Evolutionary conservation across 1,140 invertebrate species (phyloP).

Genomic region (Campodea augens): DNA sequence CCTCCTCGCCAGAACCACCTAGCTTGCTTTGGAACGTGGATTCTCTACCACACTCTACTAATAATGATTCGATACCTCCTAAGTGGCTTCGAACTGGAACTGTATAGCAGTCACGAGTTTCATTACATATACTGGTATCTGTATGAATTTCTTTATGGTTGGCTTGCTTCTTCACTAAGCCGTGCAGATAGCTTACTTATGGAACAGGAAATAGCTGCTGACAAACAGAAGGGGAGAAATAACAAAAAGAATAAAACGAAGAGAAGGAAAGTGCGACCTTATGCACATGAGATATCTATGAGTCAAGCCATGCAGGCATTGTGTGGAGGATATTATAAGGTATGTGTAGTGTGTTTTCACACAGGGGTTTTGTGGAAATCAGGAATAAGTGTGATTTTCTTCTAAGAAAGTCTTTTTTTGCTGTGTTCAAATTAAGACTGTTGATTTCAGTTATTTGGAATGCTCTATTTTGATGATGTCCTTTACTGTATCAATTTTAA

Average conservation of each 20-base stretch:
- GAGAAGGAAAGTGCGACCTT: conserved; percentile 54
- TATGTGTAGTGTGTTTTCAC: too few species aligned
- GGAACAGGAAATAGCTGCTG: conserved; percentile 42
- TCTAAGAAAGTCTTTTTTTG: too few species aligned
- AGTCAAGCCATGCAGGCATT: conserved; percentile 82
- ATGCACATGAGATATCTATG: conserved; percentile 60
- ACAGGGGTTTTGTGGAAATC: too few species aligned
- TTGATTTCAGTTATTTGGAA: too few species aligned
- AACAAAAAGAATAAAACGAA: conserved; percentile 29
- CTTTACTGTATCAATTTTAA: too few species aligned
- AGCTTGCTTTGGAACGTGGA: conserved; percentile 87
- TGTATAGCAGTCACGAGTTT: conserved; percentile 93
- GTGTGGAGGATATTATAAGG: conserved; percentile 88
- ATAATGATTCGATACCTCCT: conserved; percentile 92
- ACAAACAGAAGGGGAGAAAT: conserved; percentile 24
- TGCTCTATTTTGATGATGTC: too few species aligned
- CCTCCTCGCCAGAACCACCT: conserved; percentile 47
- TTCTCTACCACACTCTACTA: conserved; percentile 82
- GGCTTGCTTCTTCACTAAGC: conserved; percentile 74
- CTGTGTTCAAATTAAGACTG: too few species aligned
- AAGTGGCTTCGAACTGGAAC: conserved; percentile 82
- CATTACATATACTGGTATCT: conserved; percentile 93
- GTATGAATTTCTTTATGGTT: conserved; percentile 86
- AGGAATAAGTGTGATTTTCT: too few species aligned
- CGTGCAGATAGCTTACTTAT: conserved; percentile 66